phyloP scores from a whole-genome alignment of 2,113 vertebrate species.

The Callithrix jacchus region DNA sequence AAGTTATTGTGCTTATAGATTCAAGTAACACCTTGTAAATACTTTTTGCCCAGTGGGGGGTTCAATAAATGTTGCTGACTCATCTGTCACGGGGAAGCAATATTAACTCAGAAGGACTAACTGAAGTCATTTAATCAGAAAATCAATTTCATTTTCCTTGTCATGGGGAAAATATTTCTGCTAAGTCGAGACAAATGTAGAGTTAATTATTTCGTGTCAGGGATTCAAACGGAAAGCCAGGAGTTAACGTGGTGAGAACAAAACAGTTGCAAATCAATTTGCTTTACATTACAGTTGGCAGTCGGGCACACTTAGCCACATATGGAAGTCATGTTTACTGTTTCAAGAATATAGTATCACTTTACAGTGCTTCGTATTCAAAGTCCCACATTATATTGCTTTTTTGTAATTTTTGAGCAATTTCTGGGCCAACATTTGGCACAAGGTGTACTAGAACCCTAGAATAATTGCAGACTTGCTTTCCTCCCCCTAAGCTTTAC shows the following conservation, averaged over 20 bases:
- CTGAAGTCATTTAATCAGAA: slow-evolving; percentile 60
- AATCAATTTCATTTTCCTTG: slow-evolving; percentile 63
- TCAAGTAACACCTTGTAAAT: slow-evolving; percentile 71
- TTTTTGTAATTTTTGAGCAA: slow-evolving; percentile 44
- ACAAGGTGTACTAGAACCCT: neutral
- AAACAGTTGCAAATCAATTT: slow-evolving; percentile 49
- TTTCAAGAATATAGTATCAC: slow-evolving; percentile 51
- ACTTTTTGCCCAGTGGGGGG: slow-evolving; percentile 48
- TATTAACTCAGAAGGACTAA: slow-evolving; percentile 53
- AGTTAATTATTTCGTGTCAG: slow-evolving; percentile 20
- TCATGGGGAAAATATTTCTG: slow-evolving; percentile 62
- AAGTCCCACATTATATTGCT: slow-evolving; percentile 26
- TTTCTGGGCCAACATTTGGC: slow-evolving; percentile 54
- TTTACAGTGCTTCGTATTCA: slow-evolving; percentile 24
- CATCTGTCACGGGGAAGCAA: slow-evolving; percentile 40
- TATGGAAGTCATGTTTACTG: slow-evolving; percentile 53
- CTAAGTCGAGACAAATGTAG: slow-evolving; percentile 56
- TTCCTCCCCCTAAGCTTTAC: neutral
- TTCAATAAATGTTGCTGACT: slow-evolving; percentile 63
- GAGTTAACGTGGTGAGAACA: slow-evolving; percentile 56
- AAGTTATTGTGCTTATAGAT: slow-evolving; percentile 58
- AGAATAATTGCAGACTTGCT: slow-evolving; percentile 48
- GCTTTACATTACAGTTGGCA: slow-evolving; percentile 40
- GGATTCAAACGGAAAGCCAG: slow-evolving; percentile 29
- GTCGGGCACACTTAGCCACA: neutral